Base-by-base conservation (phyloP, 2,113 vertebrate species). In the Sylvilagus bachmani region DNA sequence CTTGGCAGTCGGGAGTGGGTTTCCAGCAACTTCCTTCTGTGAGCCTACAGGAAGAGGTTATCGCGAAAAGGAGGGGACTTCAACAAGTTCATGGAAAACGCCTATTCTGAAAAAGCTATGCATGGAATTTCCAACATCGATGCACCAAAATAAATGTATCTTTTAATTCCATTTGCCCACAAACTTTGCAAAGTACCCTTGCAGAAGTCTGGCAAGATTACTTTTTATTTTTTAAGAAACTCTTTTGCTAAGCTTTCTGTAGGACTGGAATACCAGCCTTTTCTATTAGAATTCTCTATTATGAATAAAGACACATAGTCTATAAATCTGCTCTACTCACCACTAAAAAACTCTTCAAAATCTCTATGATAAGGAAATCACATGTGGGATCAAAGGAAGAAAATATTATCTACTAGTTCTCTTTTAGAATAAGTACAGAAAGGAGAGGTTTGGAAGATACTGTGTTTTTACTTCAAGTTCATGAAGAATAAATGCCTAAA, bases 381-480 rank as follows among this genome's bases (percentile, higher is more conserved):
- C 1, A 1, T 1, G 3, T 19, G 36, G 6, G 14, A 33, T 1
- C 66, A 55, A 49, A 66, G 21, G 10, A 73, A 62, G 21, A 31
- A 29, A 44, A 33, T 2, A 11, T 49, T 27, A 22, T 44, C 82
- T 49, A 0, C 0, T n/a, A 33, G 71, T 77, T 49, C 13, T 51
- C 3, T 75, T 75, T 92, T 69, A 38, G 91, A 93, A 29, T 49
- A 67, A 93, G 27, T 17, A 51, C 33, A 58, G 27, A 73, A 73
- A 61, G 8, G n/a, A 71, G 62, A 13, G 3, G 19, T 17, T 17
- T 77, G 2, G 25, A 55, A 55, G 29, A 25, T 24, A 25, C 2
- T 36, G 16, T 6, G 12, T 29, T 24, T 51, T 36, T 78, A 66
- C 58, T 91, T 71, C 17, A 66, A 21, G 70, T 74, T 78, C 44